Evolutionary conservation across 1,140 invertebrate species (phyloP).

Genomic region (Thereuonema tuberculata): DNA sequence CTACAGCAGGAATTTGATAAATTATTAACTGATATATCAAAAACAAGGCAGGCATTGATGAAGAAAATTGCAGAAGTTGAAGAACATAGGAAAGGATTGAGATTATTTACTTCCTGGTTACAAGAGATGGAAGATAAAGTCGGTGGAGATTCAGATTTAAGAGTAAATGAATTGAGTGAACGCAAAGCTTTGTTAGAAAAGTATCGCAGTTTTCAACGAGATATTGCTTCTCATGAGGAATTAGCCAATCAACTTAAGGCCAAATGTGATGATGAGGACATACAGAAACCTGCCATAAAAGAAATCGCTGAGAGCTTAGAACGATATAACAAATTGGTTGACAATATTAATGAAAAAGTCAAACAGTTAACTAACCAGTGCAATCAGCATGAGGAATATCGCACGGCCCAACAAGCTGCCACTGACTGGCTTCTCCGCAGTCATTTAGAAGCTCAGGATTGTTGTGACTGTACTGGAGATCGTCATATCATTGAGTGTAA

Average conservation of each 20-base stretch:
- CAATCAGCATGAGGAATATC: conserved; percentile 71
- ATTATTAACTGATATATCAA: conserved; percentile 60
- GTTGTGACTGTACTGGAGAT: conserved; percentile 57
- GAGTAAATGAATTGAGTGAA: conserved; percentile 70
- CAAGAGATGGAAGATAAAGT: conserved; percentile 72
- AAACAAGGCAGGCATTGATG: conserved; percentile 54
- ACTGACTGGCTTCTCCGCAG: conserved; percentile 75
- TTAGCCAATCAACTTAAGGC: conserved; percentile 42
- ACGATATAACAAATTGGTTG: conserved; percentile 53
- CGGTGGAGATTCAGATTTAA: conserved; percentile 41
- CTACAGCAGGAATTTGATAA: conserved; percentile 78
- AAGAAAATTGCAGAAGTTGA: conserved; percentile 57
- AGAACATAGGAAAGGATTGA: conserved; percentile 53
- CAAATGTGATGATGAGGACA: conserved; percentile 21
- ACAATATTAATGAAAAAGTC: conserved; percentile 23
- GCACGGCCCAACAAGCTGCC: conserved; percentile 60
- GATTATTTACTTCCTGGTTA: conserved; percentile 43
- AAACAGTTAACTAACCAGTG: conserved; percentile 62
- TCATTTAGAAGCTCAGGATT: conserved; percentile 64
- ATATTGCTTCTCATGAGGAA: conserved; percentile 59
- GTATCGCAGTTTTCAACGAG: conserved; percentile 40
- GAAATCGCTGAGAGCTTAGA: conserved; percentile 43
- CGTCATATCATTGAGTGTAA: conserved; percentile 57
- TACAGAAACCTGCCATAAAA: background rate
- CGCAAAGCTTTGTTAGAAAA: conserved; percentile 76